Conservation (phyloP, 2,888 invertebrate species). For the Lissonota sp. region DNA sequence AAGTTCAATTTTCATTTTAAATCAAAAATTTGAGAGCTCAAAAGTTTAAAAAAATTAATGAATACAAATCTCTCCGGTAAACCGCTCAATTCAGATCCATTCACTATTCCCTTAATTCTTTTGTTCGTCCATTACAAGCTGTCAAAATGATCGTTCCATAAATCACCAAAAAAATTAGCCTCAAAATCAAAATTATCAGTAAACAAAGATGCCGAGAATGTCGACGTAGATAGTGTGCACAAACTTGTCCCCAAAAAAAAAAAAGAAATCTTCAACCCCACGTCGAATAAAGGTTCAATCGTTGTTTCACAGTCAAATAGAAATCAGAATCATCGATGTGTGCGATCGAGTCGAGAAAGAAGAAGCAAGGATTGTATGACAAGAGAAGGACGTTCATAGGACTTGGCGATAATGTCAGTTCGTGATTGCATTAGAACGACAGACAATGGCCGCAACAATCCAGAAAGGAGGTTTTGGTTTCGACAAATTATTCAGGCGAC, state of each 20-base stretch:
- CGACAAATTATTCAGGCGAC: constrained; percentile 33
- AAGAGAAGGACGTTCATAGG: constrained; percentile 36
- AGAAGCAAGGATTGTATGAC: constrained; percentile 31
- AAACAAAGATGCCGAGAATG: not conserved
- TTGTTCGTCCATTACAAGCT: constrained; percentile 22
- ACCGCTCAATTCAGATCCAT: not conserved
- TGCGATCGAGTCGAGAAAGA: constrained; percentile 30
- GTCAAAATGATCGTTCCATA: constrained; percentile 25
- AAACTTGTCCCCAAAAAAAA: not conserved
- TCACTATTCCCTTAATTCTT: constrained; percentile 35
- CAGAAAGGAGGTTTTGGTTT: constrained; percentile 26
- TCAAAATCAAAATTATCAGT: constrained; percentile 50
- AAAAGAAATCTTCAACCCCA: not conserved
- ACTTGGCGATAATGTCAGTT: constrained; percentile 25
- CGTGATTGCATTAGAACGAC: not conserved
- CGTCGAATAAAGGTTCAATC: constrained; percentile 5
- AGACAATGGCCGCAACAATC: constrained; percentile 39
- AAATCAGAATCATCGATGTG: constrained; percentile 22
- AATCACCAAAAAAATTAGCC: constrained; percentile 33
- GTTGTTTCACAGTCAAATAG: constrained; percentile 19
- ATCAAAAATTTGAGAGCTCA: not conserved
- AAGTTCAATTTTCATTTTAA: not conserved
- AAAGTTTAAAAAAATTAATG: not conserved
- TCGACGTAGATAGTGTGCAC: no score
- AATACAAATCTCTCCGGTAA: not conserved